phyloP scores from a whole-genome alignment of 2,888 invertebrate species.

The Standfussiana lucernea region DNA sequence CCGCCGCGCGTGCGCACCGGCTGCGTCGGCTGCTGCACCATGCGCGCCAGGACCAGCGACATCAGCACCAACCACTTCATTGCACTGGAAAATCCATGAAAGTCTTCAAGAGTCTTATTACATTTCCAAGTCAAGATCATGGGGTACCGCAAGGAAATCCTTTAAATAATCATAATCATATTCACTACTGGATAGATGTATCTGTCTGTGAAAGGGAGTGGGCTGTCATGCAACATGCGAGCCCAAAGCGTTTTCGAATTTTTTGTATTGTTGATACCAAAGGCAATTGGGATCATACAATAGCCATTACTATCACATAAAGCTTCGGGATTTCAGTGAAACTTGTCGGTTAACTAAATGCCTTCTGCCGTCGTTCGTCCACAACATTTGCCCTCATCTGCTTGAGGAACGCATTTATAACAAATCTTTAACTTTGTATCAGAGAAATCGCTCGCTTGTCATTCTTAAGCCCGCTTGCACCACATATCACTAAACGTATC shows the following conservation, averaged over 20 bases:
- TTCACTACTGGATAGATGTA: background rate
- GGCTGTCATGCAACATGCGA: background rate
- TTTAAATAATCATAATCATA: background rate
- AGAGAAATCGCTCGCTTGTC: background rate
- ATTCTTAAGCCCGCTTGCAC: background rate
- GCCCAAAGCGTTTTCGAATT: background rate
- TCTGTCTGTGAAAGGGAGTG: background rate
- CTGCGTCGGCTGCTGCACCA: slow-evolving; percentile 83
- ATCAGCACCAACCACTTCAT: slow-evolving; percentile 85
- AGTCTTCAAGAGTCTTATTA: too few relatives aligned
- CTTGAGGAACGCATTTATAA: background rate
- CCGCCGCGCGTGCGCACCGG: slow-evolving; percentile 79
- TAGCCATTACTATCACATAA: background rate
- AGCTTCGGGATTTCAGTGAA: background rate
- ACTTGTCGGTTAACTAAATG: background rate
- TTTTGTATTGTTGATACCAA: background rate
- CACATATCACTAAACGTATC: background rate
- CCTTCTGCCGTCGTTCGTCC: background rate
- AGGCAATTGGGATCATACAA: background rate
- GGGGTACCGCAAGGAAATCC: background rate
- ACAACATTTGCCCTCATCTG: background rate
- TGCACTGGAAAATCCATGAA: slow-evolving; percentile 26
- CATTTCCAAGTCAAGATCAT: background rate
- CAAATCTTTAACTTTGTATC: background rate
- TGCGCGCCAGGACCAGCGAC: slow-evolving; percentile 79